Evolutionary conservation across 2,113 vertebrate species (phyloP), one percentile per base, ranked within the genome.

Genomic region (Corythaeola cristata): DNA sequence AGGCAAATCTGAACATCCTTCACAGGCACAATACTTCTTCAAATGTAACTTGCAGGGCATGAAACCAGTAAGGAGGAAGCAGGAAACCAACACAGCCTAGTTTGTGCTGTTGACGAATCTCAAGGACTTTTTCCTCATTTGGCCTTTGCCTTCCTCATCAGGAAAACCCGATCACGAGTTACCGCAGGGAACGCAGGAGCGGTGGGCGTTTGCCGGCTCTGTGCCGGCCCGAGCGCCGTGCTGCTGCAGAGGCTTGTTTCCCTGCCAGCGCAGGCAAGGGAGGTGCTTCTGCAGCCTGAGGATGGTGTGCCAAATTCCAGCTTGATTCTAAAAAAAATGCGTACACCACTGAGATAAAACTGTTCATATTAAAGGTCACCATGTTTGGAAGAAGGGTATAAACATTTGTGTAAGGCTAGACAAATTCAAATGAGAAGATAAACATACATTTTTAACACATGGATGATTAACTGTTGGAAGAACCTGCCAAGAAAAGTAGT

Each of bases 371-470:
- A 53, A 85, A 93, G 63, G 79, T 92, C 3, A 2, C 83, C 79
- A 83, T 88, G 85, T 92, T 90, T 92, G 93, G 82, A 83, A 90
- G 76, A 84, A 68, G 49, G 37, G 56, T 33, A 55, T 90, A 95
- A 96, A 95, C 62, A 87, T 96, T 94, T 94, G 64, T 89, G 9
- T 71, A 74, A 88, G 52, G 64, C 89, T 81, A 81, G 91, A 84
- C 89, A 81, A 92, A 92, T 62, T 53, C 50, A 82, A 55, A 86
- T 63, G 83, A 56, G 85, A 85, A 79, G 78, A 90, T 95, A 94
- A 96, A 90, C 91, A 71, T 44, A 17, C 28, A 45, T 90, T 95
- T 96, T 94, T 73, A 95, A 83, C 79, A 72, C 68, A 33, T 52
- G 60, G 64, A 26, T 90, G 88, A 88, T 80, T 84, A 92, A 87